Conservation (phyloP, 1,140 invertebrate genomes). For the Papilio helenus region DNA sequence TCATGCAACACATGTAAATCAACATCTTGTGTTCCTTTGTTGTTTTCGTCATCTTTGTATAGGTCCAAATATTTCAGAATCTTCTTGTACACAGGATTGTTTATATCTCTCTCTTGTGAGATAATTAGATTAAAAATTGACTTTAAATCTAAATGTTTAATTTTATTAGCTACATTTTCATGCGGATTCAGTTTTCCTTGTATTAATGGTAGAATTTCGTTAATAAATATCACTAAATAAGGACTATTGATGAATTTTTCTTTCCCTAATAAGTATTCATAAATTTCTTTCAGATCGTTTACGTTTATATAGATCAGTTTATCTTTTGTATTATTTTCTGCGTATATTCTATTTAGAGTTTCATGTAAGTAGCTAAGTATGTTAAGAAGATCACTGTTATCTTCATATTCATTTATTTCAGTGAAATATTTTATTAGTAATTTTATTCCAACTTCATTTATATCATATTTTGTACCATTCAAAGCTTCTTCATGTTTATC, state of each 20-base stretch:
- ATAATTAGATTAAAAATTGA: neutral
- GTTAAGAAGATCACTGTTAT: neutral
- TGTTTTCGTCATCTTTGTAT: neutral
- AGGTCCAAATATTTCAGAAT: neutral
- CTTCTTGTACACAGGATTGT: neutral
- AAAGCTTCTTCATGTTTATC: neutral
- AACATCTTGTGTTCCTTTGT: neutral
- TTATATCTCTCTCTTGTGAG: neutral
- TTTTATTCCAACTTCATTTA: neutral
- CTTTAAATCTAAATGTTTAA: neutral
- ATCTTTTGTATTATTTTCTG: neutral
- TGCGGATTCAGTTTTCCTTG: neutral
- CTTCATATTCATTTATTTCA: neutral
- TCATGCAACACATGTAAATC: neutral
- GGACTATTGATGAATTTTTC: neutral
- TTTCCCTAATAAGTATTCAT: neutral
- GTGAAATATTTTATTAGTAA: neutral
- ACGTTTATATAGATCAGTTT: neutral
- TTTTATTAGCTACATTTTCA: neutral
- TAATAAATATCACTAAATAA: neutral
- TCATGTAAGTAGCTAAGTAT: neutral
- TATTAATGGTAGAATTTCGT: neutral
- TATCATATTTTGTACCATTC: neutral
- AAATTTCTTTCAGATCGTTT: neutral
- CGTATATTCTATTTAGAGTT: neutral